Percentiles rank a stretch among this genome's conserved stretches.
These are phyloP conservation scores for Agonum fuliginosum DNA, from an alignment of 2,888 invertebrate species.

Conservation along the genomic window DNA sequence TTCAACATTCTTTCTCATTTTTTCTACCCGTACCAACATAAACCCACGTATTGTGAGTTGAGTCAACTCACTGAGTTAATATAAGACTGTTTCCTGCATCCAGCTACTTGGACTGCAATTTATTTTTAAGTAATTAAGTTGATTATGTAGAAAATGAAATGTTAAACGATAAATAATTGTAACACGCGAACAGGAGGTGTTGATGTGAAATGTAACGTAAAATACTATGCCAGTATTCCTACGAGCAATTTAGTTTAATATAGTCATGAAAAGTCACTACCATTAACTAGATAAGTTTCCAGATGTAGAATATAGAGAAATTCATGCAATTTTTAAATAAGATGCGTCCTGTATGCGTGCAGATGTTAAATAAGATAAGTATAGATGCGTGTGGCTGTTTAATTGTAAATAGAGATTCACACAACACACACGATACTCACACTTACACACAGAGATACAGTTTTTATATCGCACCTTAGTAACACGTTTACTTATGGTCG, in stretches of 20 bases:
- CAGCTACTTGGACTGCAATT: conserved; percentile 30
- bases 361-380: conserved; percentile 43
- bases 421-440: conserved; percentile 49
- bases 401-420: conserved; percentile 53
- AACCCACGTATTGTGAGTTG: conserved; percentile 45
- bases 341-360: conserved; percentile 44
- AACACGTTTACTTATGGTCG: conserved; percentile 56
- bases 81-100: conserved; percentile 59
- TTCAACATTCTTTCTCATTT: conserved; percentile 46
- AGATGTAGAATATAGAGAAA: conserved; percentile 48
- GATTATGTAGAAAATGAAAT: conserved; percentile 53
- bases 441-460: conserved; percentile 42
- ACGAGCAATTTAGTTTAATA: conserved; percentile 65
- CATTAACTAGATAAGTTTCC: conserved; percentile 57
- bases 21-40: conserved; percentile 29
- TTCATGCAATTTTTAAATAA: conserved; percentile 57
- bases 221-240: conserved; percentile 71
- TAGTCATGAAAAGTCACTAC: conserved; percentile 58
- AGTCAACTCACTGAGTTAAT: conserved; percentile 47
- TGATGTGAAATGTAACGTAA: conserved; percentile 53
- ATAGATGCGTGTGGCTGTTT: conserved; percentile 49
- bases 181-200: conserved; percentile 52
- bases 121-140: conserved; percentile 57
- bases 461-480: conserved; percentile 56
- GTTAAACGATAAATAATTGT: conserved; percentile 45